Evolutionary conservation across 2,113 vertebrate genomes (phyloP), one percentile per base, ranked within the genome.

Genomic region (Pterocles orientalis): DNA sequence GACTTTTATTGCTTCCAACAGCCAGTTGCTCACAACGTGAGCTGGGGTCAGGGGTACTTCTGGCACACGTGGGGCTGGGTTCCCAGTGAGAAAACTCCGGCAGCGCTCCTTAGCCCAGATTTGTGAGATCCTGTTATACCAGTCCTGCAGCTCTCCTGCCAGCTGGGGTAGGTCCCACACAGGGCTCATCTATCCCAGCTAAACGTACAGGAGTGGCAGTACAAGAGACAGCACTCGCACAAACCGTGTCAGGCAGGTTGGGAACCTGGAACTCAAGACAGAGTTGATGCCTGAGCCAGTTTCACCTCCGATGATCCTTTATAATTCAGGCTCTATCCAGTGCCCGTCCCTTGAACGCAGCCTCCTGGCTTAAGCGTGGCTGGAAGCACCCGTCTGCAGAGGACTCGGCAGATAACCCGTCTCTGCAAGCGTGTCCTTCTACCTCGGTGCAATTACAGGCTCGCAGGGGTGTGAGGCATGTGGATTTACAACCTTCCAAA

Each of bases 131-230:
- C 95, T 94, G 95, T 96, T 94, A 48, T 96, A 91, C 94, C 95
- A 96, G 96, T 96, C 96, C 95, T 75, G 92, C 96, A 91, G 94
- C 94, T 94, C 86, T 54, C 82, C 94, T 96, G 95, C 90, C 88
- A 95, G 1, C 34, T 6, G 15, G 79, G 83, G 0, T 83, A 88
- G 69, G 57, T 71, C 94, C 90, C 88, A 75, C 81, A 94, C 88
- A 81, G 77, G 77, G 88, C 72, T 94, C 72, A 20, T 3, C 3
- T 64, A 89, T 68, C 88, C 86, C 90, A 69, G 65, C 60, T 34
- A n/a, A 66, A 90, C 0, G 26, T 31, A 25, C 88, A 94, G 80
- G 94, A 96, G 96, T 89, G 96, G 96, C 93, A 82, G 19, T 93
- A 58, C 0, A 43, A 92, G 94, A 95, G 82, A 54, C 80, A 90